These are phyloP conservation scores for Oncorhynchus mykiss DNA, from an alignment of 2,113 vertebrate species.

Conservation along the genomic window DNA sequence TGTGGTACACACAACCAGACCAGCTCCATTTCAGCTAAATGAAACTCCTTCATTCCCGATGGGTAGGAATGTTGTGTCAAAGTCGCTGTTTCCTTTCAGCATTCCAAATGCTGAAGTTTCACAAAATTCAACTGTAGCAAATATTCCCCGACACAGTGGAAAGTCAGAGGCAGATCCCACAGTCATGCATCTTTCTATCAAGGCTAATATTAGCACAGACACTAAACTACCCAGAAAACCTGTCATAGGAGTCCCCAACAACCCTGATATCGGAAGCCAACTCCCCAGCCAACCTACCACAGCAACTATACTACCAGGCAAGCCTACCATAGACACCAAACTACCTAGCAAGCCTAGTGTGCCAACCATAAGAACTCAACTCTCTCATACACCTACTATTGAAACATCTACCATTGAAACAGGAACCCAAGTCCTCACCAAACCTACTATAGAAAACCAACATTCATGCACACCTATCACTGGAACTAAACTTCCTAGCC, in stretches of 20 bases:
- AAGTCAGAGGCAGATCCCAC: constrained; percentile 15
- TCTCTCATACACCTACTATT: not conserved
- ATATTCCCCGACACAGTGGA: constrained; percentile 20
- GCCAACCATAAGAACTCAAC: constrained; percentile 2
- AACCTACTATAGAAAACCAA: not conserved
- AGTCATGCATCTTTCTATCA: constrained; percentile 1
- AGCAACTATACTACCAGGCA: not conserved
- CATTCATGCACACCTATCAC: too few species aligned
- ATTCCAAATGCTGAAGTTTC: not conserved
- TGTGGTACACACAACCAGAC: constrained; percentile 58
- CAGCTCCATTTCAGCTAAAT: constrained; percentile 36
- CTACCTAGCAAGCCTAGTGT: too few species aligned
- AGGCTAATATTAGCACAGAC: not conserved
- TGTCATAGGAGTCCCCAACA: not conserved
- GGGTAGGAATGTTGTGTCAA: constrained; percentile 32
- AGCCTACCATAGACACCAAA: not conserved
- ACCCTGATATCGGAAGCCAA: not conserved
- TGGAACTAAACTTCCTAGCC: too few species aligned
- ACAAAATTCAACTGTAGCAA: constrained; percentile 5
- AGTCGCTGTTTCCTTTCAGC: constrained; percentile 29
- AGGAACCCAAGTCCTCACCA: not conserved
- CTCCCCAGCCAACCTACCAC: not conserved
- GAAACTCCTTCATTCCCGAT: constrained; percentile 19
- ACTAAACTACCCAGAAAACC: not conserved
- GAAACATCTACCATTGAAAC: not conserved